phyloP scores from a whole-genome alignment of 2,888 invertebrate genomes.

The Philereme transversata region DNA sequence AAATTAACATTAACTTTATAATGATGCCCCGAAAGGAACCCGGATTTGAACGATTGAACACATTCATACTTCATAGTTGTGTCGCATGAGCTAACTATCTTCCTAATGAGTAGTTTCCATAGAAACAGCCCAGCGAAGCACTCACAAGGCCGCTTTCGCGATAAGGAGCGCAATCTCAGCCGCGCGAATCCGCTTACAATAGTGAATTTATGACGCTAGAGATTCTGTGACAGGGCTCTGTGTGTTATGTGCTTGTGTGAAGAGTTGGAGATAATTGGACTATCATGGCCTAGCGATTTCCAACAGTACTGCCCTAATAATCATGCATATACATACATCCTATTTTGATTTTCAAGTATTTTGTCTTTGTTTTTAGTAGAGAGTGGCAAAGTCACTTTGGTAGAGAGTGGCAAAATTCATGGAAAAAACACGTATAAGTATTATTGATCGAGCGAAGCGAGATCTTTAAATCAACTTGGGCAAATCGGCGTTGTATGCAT shows the following conservation, averaged over 20 bases:
- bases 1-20: too few species aligned
- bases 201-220: conserved; percentile 18
- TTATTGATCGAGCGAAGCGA: too few species aligned
- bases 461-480: too few species aligned
- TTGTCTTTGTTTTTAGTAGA: too few species aligned
- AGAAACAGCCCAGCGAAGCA: conserved; percentile 11
- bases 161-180: conserved; percentile 20
- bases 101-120: conserved; percentile 30
- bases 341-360: too few species aligned
- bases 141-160: conserved; percentile 17
- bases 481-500: too few species aligned
- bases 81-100: background rate
- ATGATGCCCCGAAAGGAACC: background rate
- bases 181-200: conserved; percentile 20
- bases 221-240: conserved; percentile 3
- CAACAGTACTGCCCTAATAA: background rate
- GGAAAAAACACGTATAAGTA: too few species aligned
- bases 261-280: conserved; percentile 2
- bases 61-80: too few species aligned
- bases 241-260: background rate
- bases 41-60: too few species aligned
- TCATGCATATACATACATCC: too few species aligned
- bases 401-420: too few species aligned
- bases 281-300: background rate
- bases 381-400: too few species aligned